These are phyloP conservation scores for Acanthopagrus latus DNA, from an alignment of 2,797 vertebrate species.

Conservation along the genomic window DNA sequence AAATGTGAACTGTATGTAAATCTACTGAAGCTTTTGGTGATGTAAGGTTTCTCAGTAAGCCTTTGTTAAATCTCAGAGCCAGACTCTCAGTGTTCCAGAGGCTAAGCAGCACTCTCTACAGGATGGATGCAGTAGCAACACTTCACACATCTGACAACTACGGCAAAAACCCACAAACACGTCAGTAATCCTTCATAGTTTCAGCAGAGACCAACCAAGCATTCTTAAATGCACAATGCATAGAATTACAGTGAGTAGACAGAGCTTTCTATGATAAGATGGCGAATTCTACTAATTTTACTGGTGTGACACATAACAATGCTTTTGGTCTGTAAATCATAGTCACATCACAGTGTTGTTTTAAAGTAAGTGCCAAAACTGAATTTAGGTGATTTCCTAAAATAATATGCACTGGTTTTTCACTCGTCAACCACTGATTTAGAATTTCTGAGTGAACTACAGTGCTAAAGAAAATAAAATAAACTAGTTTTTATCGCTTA, in stretches of 20 bases:
- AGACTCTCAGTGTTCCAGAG: constrained; percentile 83
- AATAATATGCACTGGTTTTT: constrained; percentile 18
- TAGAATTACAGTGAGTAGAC: constrained; percentile 51
- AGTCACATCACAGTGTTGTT: constrained; percentile 70
- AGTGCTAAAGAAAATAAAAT: no score
- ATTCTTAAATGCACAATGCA: constrained; percentile 50
- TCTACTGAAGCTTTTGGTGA: constrained; percentile 51
- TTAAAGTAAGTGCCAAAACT: constrained; percentile 35
- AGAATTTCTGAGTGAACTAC: constrained; percentile 7
- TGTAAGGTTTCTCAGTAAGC: constrained; percentile 47
- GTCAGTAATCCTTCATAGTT: constrained; percentile 49
- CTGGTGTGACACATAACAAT: constrained; percentile 31
- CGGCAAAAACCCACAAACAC: constrained; percentile 60
- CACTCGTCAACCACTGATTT: constrained; percentile 11
- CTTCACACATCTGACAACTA: constrained; percentile 83
- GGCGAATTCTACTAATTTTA: constrained; percentile 11
- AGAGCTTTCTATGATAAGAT: constrained; percentile 13
- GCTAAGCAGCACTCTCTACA: constrained; percentile 75
- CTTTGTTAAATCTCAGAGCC: constrained; percentile 70
- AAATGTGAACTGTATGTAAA: constrained; percentile 51
- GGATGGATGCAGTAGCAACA: constrained; percentile 80
- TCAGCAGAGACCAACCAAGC: constrained; percentile 57
- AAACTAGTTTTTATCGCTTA: background rate
- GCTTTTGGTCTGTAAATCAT: constrained; percentile 52
- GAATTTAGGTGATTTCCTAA: constrained; percentile 20